Percentiles rank a stretch among this genome's conserved stretches.
phyloP scores from a whole-genome alignment of 2,797 vertebrate species.

The Chiloscyllium punctatum region DNA sequence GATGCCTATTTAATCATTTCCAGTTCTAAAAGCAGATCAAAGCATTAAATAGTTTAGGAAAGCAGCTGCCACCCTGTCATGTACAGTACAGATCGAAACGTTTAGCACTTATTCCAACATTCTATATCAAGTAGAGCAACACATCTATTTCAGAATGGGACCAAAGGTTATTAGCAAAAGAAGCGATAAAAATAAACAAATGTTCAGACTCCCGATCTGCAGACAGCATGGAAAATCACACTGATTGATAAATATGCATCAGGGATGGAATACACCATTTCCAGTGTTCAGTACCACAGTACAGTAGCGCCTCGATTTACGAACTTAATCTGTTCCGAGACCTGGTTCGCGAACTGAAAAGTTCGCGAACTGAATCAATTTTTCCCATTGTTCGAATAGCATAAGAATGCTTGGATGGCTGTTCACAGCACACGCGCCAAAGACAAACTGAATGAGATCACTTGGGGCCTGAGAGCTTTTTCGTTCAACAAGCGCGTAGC shows the following conservation, averaged over 20 bases:
- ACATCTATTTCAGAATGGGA: not conserved
- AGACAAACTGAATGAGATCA: too few species aligned
- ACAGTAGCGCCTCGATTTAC: too few species aligned
- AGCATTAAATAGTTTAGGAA: not conserved
- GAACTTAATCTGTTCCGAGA: too few species aligned
- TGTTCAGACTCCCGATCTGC: not conserved
- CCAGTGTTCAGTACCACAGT: not conserved
- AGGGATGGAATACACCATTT: not conserved
- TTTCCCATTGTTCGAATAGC: too few species aligned
- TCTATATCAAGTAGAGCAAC: not conserved
- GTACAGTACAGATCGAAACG: not conserved
- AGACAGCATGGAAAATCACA: not conserved
- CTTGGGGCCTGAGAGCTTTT: too few species aligned
- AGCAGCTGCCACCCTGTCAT: not conserved
- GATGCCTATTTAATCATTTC: conserved; percentile 7
- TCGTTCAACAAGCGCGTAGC: too few species aligned
- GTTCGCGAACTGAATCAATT: too few species aligned
- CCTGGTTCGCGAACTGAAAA: too few species aligned
- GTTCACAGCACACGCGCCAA: too few species aligned
- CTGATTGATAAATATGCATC: not conserved
- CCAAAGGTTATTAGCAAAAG: not conserved
- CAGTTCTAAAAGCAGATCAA: conserved; percentile 32
- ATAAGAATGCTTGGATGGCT: too few species aligned
- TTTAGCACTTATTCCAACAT: not conserved
- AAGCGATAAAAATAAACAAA: conserved; percentile 3